Evolutionary conservation across 2,888 invertebrate genomes (phyloP).

Genomic region (Gisinianus flammeolus): DNA sequence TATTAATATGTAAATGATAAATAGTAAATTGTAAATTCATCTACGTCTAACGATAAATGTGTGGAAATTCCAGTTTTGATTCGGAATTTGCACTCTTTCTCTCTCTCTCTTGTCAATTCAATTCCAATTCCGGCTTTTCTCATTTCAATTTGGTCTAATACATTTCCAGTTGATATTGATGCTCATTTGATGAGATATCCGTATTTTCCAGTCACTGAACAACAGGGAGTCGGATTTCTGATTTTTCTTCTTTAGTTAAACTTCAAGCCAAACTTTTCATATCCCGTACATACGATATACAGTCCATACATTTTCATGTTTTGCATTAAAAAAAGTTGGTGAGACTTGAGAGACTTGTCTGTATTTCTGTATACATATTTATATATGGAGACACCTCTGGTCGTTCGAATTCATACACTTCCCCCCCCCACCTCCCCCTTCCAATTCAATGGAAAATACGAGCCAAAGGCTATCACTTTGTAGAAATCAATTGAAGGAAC

Average conservation of each 20-base stretch:
- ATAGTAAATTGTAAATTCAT: background rate
- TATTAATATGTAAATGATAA: too few relatives aligned
- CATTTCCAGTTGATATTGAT: background rate
- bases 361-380: background rate
- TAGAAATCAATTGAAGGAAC: conserved; percentile 6
- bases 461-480: conserved; percentile 11
- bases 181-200: background rate
- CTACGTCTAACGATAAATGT: background rate
- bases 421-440: background rate
- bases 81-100: background rate
- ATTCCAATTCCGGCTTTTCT: too few relatives aligned
- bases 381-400: background rate
- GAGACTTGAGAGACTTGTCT: background rate
- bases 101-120: too few relatives aligned
- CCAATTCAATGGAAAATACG: background rate
- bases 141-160: background rate
- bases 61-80: background rate
- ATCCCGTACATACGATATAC: background rate
- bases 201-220: background rate
- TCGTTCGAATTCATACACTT: background rate
- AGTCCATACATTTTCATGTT: background rate
- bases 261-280: background rate
- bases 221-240: background rate
- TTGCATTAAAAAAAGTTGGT: background rate
- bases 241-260: background rate